These are phyloP conservation scores for Clitarchus hookeri DNA, from an alignment of 2,888 invertebrate species.

Conservation along the genomic window DNA sequence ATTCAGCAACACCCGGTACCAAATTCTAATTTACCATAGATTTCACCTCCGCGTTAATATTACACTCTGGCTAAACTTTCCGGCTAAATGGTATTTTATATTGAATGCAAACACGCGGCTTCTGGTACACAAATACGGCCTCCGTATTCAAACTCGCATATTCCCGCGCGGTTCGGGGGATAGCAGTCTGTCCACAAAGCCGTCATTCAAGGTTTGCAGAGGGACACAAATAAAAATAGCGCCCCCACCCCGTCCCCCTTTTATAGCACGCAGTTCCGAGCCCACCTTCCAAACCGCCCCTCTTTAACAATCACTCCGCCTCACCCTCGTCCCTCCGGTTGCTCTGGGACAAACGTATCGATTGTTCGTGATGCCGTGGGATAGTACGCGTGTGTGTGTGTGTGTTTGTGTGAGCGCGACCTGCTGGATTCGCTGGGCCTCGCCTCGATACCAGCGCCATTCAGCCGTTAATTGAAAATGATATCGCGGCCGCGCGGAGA, in stretches of 20 bases:
- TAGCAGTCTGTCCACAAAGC: not conserved
- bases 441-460: not conserved
- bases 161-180: not conserved
- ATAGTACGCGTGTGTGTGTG: too few relatives aligned
- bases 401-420: not conserved
- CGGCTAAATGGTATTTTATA: not conserved
- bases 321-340: not conserved
- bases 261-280: not conserved
- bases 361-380: not conserved
- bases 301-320: not conserved
- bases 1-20: not conserved
- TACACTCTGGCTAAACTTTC: not conserved
- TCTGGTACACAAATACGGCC: not conserved
- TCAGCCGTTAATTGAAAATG: constrained; percentile 14
- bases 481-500: not conserved
- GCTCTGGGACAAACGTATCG: not conserved
- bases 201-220: not conserved
- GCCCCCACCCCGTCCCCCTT: too few relatives aligned
- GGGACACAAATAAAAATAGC: not conserved
- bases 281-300: not conserved
- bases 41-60: not conserved
- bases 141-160: not conserved
- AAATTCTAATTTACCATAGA: not conserved
- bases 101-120: not conserved
- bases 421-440: not conserved